Percentiles rank a stretch among this genome's conserved stretches.
Evolutionary conservation across 2,888 invertebrate genomes (phyloP).

Genomic region (Psylliodes chrysocephalus): DNA sequence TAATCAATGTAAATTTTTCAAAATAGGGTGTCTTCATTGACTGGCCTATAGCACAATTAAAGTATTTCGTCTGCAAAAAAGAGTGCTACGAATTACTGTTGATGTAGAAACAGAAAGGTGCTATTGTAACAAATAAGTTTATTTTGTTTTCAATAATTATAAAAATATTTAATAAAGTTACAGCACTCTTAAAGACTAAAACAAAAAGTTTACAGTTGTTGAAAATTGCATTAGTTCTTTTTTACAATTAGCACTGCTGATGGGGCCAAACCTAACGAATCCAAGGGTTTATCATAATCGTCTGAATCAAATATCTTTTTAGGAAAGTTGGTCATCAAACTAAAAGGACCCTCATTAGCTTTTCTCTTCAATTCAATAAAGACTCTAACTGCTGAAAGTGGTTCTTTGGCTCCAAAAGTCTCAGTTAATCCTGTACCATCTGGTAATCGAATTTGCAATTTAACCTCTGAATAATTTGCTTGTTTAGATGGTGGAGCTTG

Average conservation of each 20-base stretch:
- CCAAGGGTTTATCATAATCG: conserved; percentile 89
- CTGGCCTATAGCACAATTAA: too few species aligned
- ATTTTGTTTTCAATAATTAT: background rate
- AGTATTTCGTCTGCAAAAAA: too few species aligned
- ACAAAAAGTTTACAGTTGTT: background rate
- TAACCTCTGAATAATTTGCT: conserved; percentile 73
- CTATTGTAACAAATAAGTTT: background rate
- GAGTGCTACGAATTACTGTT: too few species aligned
- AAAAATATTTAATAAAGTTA: background rate
- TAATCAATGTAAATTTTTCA: too few species aligned
- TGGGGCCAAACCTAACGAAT: conserved; percentile 86
- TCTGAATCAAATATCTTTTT: conserved; percentile 85
- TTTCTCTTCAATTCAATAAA: conserved; percentile 87
- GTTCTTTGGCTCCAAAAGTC: conserved; percentile 86
- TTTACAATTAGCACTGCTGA: conserved; percentile 82
- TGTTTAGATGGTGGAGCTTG: conserved; percentile 48
- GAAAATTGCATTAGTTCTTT: conserved; percentile 28
- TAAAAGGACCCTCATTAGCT: conserved; percentile 74
- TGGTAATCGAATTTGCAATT: conserved; percentile 80
- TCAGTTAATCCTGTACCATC: conserved; percentile 80
- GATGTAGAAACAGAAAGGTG: background rate
- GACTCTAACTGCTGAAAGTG: conserved; percentile 88
- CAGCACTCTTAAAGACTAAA: background rate
- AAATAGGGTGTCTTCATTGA: too few species aligned
- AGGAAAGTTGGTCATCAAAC: conserved; percentile 92